These are phyloP conservation scores for Myathropa florea DNA, from an alignment of 2,888 invertebrate genomes.

Conservation along the genomic window DNA sequence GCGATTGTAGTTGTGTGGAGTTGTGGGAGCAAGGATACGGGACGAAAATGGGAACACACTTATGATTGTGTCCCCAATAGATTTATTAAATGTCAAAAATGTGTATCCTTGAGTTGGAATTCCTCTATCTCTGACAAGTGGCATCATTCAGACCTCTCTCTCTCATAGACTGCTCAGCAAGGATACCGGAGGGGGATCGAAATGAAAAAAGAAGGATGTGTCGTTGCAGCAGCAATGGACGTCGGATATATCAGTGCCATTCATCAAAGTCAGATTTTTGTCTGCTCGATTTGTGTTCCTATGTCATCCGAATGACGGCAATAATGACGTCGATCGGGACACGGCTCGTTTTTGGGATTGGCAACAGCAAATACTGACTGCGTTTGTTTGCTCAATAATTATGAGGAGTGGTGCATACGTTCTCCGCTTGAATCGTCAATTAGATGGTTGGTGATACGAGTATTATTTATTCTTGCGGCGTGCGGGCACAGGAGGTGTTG, in stretches of 20 bases:
- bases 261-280: background rate
- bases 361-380: background rate
- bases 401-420: background rate
- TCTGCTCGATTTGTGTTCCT: background rate
- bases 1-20: background rate
- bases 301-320: background rate
- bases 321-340: background rate
- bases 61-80: background rate
- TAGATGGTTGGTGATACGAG: background rate
- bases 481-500: background rate
- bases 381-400: background rate
- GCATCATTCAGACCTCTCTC: background rate
- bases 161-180: too few species aligned
- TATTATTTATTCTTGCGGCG: background rate
- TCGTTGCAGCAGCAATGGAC: background rate
- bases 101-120: background rate
- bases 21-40: background rate
- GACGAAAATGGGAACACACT: too few species aligned
- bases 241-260: background rate
- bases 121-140: background rate
- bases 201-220: background rate
- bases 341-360: too few species aligned
- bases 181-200: too few species aligned
- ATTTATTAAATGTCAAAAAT: background rate
- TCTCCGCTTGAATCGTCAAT: background rate